Evolutionary conservation across 53 echinoderm and acorn worm species (phyloP).

Genomic region (Henricia sp.): DNA sequence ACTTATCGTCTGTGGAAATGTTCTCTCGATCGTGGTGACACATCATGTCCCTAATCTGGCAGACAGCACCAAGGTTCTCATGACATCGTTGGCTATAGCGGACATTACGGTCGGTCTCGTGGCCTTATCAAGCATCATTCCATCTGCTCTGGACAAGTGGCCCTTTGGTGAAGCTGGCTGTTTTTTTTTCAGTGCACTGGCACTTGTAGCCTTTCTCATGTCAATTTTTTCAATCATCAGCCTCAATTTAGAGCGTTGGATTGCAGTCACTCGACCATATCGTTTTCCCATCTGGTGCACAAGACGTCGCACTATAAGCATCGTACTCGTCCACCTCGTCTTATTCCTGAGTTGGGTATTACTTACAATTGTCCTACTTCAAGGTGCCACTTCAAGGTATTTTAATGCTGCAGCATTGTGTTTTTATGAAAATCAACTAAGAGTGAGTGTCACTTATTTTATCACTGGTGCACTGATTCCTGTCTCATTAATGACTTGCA

Average conservation of each 20-base stretch:
- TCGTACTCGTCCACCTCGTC: too few species aligned
- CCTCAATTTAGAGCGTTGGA: background rate
- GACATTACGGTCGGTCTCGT: constrained; percentile 2
- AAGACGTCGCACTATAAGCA: background rate
- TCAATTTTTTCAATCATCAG: background rate
- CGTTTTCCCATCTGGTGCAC: background rate
- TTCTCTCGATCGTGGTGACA: constrained; percentile 11
- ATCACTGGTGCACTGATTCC: background rate
- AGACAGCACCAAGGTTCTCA: constrained; percentile 23
- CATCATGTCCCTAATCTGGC: background rate
- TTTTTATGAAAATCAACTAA: background rate
- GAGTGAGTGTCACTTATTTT: background rate
- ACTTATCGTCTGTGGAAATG: background rate
- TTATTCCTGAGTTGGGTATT: background rate
- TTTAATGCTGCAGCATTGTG: background rate
- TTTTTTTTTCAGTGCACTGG: background rate
- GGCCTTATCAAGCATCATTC: background rate
- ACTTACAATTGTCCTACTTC: background rate
- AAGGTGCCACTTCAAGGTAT: too few species aligned
- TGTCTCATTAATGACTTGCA: background rate
- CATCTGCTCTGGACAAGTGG: constrained; percentile 4
- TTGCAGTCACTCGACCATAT: background rate
- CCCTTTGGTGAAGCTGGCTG: background rate
- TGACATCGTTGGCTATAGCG: constrained; percentile 26
- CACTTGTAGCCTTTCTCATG: background rate